A percentile compares a stretch with the other conserved stretches of the same genome.
Conservation (phyloP, 2,797 vertebrate species). For the Parambassis ranga region DNA sequence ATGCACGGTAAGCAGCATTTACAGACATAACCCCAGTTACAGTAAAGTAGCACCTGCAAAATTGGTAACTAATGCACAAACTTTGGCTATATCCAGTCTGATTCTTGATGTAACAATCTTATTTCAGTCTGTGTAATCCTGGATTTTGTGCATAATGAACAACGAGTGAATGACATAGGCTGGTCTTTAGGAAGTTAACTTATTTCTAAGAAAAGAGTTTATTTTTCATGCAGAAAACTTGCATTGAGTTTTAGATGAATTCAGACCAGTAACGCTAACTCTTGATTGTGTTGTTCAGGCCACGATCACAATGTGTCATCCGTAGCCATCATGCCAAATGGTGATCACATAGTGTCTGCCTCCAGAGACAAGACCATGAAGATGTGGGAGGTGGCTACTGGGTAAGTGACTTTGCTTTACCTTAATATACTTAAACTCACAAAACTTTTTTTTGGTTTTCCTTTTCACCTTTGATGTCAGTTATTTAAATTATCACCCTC, state of each 20-base stretch:
- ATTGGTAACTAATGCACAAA: not conserved
- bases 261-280: not conserved
- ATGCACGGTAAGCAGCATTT: constrained; percentile 91
- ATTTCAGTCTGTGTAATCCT: too few species aligned
- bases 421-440: too few species aligned
- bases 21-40: not conserved
- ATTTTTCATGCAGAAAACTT: not conserved
- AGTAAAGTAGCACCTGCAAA: not conserved
- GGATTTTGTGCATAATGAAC: too few species aligned
- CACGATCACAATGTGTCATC: constrained; percentile 99
- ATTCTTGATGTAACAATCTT: too few species aligned
- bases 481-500: too few species aligned
- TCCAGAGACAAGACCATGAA: constrained; percentile 99
- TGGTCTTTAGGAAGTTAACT: too few species aligned
- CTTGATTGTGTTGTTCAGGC: constrained; percentile 75
- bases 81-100: not conserved
- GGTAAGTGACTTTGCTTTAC: constrained; percentile 82
- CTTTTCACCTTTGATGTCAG: not conserved
- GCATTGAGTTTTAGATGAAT: not conserved
- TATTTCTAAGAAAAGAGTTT: too few species aligned
- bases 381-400: constrained; percentile 99
- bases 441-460: not conserved
- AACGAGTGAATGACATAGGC: too few species aligned
- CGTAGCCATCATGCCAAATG: constrained; percentile 99
- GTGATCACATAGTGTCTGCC: constrained; percentile 98